These are phyloP conservation scores for Riptortus pedestris DNA, from an alignment of 1,140 invertebrate species.

Conservation along the genomic window DNA sequence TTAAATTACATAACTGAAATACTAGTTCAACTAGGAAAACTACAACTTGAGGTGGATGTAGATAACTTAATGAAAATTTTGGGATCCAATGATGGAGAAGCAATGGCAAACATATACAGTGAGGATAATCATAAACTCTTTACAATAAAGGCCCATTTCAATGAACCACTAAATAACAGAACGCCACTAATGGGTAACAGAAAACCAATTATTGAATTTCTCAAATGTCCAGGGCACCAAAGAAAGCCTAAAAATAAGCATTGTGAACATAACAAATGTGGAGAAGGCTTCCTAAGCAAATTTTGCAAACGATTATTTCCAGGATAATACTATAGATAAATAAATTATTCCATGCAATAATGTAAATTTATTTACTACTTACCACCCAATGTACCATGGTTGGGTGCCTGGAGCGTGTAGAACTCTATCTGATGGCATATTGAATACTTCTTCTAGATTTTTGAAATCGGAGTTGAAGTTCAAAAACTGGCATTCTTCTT, in stretches of 20 bases:
- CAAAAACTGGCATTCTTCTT: conserved; percentile 78
- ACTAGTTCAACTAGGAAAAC: not conserved
- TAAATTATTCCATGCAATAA: too few species aligned
- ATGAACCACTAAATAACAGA: not conserved
- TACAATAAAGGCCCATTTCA: not conserved
- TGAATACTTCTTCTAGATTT: conserved; percentile 64
- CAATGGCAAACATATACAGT: not conserved
- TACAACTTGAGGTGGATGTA: not conserved
- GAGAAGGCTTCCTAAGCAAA: not conserved
- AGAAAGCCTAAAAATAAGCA: not conserved
- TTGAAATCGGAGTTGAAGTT: conserved; percentile 78
- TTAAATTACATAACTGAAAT: conserved; percentile 2
- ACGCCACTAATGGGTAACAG: not conserved
- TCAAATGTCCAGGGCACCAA: not conserved
- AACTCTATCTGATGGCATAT: conserved; percentile 56
- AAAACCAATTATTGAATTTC: conserved; percentile 5
- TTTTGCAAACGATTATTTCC: conserved; percentile 7
- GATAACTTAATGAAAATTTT: conserved; percentile 1
- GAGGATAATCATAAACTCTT: conserved; percentile 4
- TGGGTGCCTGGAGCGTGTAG: conserved; percentile 48
- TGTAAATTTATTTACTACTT: conserved; percentile 37
- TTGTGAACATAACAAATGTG: not conserved
- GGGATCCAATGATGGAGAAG: not conserved
- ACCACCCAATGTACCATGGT: conserved; percentile 89
- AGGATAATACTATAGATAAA: not conserved